Evolutionary conservation across 2,113 vertebrate genomes (phyloP).

Genomic region (Vulpes lagopus): DNA sequence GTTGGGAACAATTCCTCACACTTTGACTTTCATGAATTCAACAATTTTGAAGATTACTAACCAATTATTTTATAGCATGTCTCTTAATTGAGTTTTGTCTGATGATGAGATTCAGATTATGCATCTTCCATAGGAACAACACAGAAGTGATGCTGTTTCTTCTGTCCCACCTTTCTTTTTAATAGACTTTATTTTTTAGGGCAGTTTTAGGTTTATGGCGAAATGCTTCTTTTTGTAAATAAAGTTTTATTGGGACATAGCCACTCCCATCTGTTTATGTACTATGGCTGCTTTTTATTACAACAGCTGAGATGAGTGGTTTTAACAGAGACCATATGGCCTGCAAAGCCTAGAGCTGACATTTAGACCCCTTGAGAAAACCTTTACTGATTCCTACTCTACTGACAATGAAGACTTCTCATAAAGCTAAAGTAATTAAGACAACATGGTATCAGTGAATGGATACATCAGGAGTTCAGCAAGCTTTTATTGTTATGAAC

Average conservation of each 20-base stretch:
- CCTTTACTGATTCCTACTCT: not conserved
- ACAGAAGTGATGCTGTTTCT: not conserved
- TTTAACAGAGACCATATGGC: not conserved
- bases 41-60: not conserved
- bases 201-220: not conserved
- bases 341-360: not conserved
- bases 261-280: not conserved
- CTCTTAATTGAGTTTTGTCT: not conserved
- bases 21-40: not conserved
- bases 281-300: not conserved
- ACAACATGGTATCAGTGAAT: not conserved
- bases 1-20: not conserved
- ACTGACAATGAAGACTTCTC: not conserved
- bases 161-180: not conserved
- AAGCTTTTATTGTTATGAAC: not conserved
- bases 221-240: not conserved
- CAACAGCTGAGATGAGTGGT: not conserved
- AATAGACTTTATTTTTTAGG: not conserved
- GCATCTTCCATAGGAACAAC: not conserved
- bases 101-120: constrained; percentile 13
- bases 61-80: not conserved
- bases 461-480: not conserved
- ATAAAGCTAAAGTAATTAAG: not conserved
- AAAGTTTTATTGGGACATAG: not conserved
- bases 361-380: constrained; percentile 2